A percentile compares a stretch with the other conserved stretches of the same genome.
phyloP scores from a whole-genome alignment of 2,888 invertebrate genomes.

The Cylindroiulus punctatus region DNA sequence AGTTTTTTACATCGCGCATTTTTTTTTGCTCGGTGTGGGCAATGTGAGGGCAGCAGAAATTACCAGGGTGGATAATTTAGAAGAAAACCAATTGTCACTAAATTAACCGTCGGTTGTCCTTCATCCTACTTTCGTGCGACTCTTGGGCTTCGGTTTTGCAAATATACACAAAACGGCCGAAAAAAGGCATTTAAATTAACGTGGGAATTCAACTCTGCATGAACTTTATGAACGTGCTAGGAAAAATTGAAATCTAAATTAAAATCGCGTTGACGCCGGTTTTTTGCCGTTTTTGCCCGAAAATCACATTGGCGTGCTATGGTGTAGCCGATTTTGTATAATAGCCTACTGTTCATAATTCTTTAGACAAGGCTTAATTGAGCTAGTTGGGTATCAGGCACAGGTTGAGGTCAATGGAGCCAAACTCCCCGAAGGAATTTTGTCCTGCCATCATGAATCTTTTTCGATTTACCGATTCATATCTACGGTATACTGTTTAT shows the following conservation, averaged over 20 bases:
- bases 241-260: constrained; percentile 35
- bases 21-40: not conserved
- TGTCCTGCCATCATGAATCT: not conserved
- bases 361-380: constrained; percentile 34
- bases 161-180: constrained; percentile 1
- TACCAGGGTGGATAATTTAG: constrained; percentile 3
- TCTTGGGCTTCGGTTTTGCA: not conserved
- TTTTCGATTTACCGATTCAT: not conserved
- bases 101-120: constrained; percentile 38
- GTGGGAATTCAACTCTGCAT: not conserved
- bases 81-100: constrained; percentile 42
- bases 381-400: constrained; percentile 28
- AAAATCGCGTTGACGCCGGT: not conserved
- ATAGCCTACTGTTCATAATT: constrained; percentile 34
- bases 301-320: not conserved
- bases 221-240: constrained; percentile 26
- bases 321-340: constrained; percentile 25
- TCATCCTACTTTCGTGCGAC: constrained; percentile 11
- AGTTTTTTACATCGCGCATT: not conserved
- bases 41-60: not conserved
- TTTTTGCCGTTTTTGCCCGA: not conserved
- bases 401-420: constrained; percentile 20
- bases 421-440: not conserved
- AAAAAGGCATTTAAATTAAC: constrained; percentile 34
- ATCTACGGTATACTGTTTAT: not conserved